Conservation (phyloP, 1,140 invertebrate genomes). For the Cyphomyrmex costatus region DNA sequence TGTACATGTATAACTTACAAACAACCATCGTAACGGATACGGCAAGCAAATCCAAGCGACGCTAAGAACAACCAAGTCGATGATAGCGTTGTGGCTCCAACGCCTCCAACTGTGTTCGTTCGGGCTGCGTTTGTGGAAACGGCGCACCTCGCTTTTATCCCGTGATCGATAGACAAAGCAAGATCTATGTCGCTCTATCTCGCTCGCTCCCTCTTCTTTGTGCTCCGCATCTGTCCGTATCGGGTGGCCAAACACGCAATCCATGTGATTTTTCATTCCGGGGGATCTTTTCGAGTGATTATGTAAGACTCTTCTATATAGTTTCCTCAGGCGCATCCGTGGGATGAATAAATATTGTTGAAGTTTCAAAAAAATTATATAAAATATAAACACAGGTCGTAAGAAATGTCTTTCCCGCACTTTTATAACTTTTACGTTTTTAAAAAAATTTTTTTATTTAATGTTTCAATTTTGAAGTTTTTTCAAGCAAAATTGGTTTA, state of each 20-base stretch:
- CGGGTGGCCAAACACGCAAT: background rate
- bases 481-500: background rate
- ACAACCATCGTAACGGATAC: conserved; percentile 57
- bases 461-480: background rate
- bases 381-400: background rate
- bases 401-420: background rate
- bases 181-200: conserved; percentile 37
- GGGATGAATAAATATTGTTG: background rate
- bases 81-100: conserved; percentile 7
- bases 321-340: no score
- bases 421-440: background rate
- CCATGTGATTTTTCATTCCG: background rate
- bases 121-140: conserved; percentile 1
- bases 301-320: background rate
- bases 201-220: background rate
- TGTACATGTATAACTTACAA: conserved; percentile 56
- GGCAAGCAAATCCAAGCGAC: conserved; percentile 7
- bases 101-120: conserved; percentile 8
- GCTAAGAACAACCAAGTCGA: conserved; percentile 25
- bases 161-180: conserved; percentile 48
- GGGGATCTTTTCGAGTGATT: background rate
- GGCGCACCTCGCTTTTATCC: conserved; percentile 37
- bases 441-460: background rate
- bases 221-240: no score
- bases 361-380: background rate